Evolutionary conservation across 2,797 vertebrate genomes (phyloP).

Genomic region (Ctenochaetus hawaiiensis): DNA sequence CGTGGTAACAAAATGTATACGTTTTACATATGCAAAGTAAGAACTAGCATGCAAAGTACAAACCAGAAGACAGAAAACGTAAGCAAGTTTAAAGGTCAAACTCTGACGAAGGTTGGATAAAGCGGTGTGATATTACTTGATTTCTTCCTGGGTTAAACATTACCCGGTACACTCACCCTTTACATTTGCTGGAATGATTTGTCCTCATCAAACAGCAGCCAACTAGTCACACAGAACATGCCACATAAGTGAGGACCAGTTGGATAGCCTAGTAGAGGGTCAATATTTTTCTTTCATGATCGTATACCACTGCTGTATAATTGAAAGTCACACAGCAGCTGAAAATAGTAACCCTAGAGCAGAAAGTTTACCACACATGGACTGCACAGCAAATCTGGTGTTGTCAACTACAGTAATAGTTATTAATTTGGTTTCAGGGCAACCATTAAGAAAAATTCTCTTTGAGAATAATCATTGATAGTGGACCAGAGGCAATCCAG

Average conservation of each 20-base stretch:
- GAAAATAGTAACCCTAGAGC: conserved; percentile 1
- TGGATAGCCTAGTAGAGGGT: conserved; percentile 26
- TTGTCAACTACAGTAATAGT: background rate
- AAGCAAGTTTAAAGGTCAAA: conserved; percentile 14
- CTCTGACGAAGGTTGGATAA: background rate
- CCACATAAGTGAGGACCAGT: conserved; percentile 47
- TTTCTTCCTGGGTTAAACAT: conserved; percentile 36
- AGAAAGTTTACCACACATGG: background rate
- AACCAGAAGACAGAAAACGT: no score
- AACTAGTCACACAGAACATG: conserved; percentile 51
- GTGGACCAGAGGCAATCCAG: background rate
- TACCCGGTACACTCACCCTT: conserved; percentile 25
- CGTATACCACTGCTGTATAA: conserved; percentile 9
- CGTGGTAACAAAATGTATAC: background rate
- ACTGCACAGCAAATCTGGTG: background rate
- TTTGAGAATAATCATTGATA: background rate
- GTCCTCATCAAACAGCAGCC: conserved; percentile 52
- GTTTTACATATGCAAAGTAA: background rate
- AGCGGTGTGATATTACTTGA: background rate
- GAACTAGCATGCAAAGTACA: no score
- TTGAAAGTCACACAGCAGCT: conserved; percentile 32
- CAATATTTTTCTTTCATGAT: conserved; percentile 36
- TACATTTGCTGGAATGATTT: conserved; percentile 30
- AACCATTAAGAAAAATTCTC: background rate
- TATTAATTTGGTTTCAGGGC: background rate